Percentiles rank a stretch among this genome's conserved stretches.
Conservation (phyloP, 2,113 vertebrate genomes). For the Orycteropus afer region DNA sequence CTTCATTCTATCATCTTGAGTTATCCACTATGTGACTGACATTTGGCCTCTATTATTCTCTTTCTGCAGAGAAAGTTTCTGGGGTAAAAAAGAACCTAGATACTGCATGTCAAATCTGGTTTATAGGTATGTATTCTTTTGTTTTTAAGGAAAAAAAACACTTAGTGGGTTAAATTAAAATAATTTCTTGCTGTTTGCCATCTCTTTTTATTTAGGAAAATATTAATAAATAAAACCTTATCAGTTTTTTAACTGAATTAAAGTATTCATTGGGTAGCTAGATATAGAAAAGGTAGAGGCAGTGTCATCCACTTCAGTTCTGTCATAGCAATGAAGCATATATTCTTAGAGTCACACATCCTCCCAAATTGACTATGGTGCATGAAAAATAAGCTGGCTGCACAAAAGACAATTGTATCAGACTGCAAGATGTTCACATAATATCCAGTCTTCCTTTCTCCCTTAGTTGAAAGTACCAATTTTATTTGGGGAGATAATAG, state of each 20-base stretch:
- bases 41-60: too few species aligned
- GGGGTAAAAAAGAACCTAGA: too few species aligned
- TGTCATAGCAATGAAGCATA: conserved; percentile 44
- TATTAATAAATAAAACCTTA: conserved; percentile 28
- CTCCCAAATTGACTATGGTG: background rate
- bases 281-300: background rate
- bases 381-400: background rate
- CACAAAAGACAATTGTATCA: background rate
- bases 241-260: background rate
- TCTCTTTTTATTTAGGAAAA: conserved; percentile 41
- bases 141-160: background rate
- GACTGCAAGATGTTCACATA: background rate
- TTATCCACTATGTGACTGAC: too few species aligned
- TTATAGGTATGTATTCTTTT: too few species aligned
- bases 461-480: background rate
- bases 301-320: conserved; percentile 37
- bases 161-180: background rate
- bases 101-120: too few species aligned
- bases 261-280: background rate
- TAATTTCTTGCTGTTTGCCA: background rate
- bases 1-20: too few species aligned
- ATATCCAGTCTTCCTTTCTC: background rate
- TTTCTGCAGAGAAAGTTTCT: too few species aligned
- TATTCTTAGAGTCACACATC: background rate
- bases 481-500: background rate